Conservation (phyloP, 2,888 invertebrate species). For the Pedicia rivosa region DNA sequence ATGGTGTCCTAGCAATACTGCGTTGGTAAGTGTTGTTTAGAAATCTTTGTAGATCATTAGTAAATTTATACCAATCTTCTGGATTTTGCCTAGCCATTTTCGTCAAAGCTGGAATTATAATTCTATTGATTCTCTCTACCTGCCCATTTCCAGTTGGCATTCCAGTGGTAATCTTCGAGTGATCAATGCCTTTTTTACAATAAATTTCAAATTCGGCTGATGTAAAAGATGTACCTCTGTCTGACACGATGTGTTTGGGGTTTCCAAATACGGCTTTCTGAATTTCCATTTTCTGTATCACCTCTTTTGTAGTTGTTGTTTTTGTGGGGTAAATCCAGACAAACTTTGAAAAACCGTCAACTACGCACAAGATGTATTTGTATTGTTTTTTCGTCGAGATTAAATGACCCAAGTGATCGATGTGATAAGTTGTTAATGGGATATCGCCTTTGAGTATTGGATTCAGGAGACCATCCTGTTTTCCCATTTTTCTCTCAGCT, state of each 20-base stretch:
- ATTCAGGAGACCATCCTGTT: constrained; percentile 20
- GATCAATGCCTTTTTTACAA: background rate
- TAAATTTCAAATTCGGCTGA: constrained; percentile 9
- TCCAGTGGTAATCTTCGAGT: constrained; percentile 12
- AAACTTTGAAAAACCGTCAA: constrained; percentile 21
- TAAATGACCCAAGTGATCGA: constrained; percentile 23
- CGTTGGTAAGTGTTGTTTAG: constrained; percentile 14
- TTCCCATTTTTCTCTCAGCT: constrained; percentile 15
- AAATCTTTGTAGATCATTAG: constrained; percentile 12
- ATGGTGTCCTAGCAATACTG: constrained; percentile 13
- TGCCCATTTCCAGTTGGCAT: constrained; percentile 23
- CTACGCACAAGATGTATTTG: constrained; percentile 19
- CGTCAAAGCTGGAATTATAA: constrained; percentile 14
- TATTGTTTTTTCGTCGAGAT: constrained; percentile 17
- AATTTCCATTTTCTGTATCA: constrained; percentile 9
- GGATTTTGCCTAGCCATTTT: constrained; percentile 9
- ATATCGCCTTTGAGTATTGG: constrained; percentile 18
- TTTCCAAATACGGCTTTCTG: constrained; percentile 10
- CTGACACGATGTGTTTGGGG: constrained; percentile 8
- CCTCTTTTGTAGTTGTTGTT: constrained; percentile 9
- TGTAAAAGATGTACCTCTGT: constrained; percentile 11
- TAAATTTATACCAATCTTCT: constrained; percentile 17
- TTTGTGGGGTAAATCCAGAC: constrained; percentile 12
- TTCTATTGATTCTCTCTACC: constrained; percentile 19
- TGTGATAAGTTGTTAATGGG: constrained; percentile 19